Percentiles rank a stretch among this genome's conserved stretches.
phyloP scores from a whole-genome alignment of 2,113 vertebrate species.

The Hemiprocne comata region DNA sequence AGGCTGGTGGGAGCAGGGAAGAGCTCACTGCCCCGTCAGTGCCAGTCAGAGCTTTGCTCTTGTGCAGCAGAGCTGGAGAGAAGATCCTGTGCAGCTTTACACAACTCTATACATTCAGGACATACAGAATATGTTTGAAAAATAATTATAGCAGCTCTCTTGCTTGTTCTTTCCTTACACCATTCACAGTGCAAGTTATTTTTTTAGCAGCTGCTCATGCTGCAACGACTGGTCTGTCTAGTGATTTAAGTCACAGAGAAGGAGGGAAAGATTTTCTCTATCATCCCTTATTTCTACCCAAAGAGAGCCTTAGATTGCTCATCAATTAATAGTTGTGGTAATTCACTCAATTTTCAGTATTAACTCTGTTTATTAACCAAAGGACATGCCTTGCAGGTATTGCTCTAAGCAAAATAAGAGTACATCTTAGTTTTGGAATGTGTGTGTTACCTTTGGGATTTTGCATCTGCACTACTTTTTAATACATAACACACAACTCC shows the following conservation, averaged over 20 bases:
- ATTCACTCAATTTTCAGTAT: neutral
- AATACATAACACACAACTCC: neutral
- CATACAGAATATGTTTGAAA: neutral
- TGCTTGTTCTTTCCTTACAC: neutral
- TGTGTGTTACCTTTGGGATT: neutral
- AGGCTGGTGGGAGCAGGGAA: fast-evolving
- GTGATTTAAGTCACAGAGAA: neutral
- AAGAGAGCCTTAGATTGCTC: neutral
- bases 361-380: neutral
- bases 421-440: neutral
- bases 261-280: neutral
- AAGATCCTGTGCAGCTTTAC: neutral
- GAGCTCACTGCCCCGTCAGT: neutral
- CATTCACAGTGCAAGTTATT: neutral
- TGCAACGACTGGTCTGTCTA: neutral
- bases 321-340: neutral
- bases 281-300: neutral
- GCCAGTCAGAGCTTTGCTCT: neutral
- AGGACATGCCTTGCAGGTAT: neutral
- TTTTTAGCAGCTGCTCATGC: neutral
- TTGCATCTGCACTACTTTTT: neutral
- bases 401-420: neutral
- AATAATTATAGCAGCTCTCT: neutral
- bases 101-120: neutral
- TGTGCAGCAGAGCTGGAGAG: neutral